Base-by-base conservation (phyloP, 2,888 invertebrate genomes). In the Acanthosepion esculentum region DNA sequence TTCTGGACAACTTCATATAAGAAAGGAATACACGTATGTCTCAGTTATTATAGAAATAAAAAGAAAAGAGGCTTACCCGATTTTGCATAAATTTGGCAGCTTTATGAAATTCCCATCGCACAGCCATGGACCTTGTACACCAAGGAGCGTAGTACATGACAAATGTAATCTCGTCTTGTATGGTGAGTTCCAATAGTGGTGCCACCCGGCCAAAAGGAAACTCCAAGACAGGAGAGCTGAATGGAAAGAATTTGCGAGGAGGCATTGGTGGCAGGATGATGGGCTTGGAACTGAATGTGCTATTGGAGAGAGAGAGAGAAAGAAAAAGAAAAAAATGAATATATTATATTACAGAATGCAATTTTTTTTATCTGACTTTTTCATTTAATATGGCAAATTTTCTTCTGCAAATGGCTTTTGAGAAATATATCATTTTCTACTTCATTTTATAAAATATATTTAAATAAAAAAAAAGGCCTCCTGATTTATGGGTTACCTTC, bases 101-200 rank as follows among this genome's bases (percentile, higher is more conserved):
- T 96, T 98, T 98, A 96, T 98, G 98, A 98, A 98, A 98, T 96
- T 99, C 98, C 95, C 98, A 97, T 94, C 98, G 98, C 0, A 98
- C 98, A 96, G 98, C 98, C 97, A 98, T 98, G 96, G 98, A 98
- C 97, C 99, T 98, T 0, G 99, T 98, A 98, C 99, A 99, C 99
- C 99, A 99, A 0, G 99, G 99, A 20, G 99, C 99, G 98, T 99
- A 99, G 97, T 99, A 99, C 98, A 99, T 99, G 50, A 99, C 98
- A 97, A 99, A 98, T 91, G 99, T 98, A 12, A 99, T 97, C 97
- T 99, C 99, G 6, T 98, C 98, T 95, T 98, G 97, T 12, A 98
- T 98, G 0, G 98, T 98, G 95, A 98, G 97, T 29, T 98, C 97
- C 29, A 98, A 98, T 55, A 98, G 98, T 95, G 98, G 98, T 94